These are phyloP conservation scores for Prietella phreatophila DNA, from an alignment of 2,113 vertebrate species.

Conservation along the genomic window DNA sequence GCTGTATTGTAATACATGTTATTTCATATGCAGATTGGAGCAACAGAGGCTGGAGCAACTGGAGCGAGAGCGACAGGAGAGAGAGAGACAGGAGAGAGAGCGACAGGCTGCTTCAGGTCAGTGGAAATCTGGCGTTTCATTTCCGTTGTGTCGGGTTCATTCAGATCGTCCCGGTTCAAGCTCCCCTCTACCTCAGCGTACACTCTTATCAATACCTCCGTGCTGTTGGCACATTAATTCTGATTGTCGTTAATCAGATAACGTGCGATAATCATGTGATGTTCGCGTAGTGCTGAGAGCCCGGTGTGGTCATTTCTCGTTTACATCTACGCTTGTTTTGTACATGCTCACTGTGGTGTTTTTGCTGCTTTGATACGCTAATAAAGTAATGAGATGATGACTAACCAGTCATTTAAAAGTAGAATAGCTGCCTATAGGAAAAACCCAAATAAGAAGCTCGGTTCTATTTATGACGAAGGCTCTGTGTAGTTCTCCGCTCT, in stretches of 20 bases:
- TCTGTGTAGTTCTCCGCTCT: background rate
- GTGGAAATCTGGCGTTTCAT: constrained; percentile 4
- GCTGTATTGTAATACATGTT: background rate
- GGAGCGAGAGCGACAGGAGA: constrained; percentile 67
- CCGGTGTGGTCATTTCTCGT: background rate
- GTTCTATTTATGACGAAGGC: background rate
- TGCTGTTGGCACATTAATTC: background rate
- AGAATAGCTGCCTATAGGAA: background rate
- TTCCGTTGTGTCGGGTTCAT: background rate
- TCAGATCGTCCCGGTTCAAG: background rate
- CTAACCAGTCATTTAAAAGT: background rate
- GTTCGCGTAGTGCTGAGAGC: background rate
- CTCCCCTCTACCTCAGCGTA: background rate
- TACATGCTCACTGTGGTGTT: background rate
- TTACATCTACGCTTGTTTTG: background rate
- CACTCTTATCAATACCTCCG: background rate
- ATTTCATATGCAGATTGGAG: constrained; percentile 63
- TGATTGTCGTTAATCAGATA: background rate
- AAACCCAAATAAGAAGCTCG: background rate
- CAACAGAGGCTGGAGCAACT: constrained; percentile 69
- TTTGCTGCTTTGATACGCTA: background rate
- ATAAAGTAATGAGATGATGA: background rate
- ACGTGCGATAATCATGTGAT: too few relatives aligned
- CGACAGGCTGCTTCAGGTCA: constrained; percentile 71
- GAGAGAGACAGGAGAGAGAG: constrained; percentile 67